A percentile compares a stretch with the other conserved stretches of the same genome.
These are phyloP conservation scores for Pseudomyrmex dendroicus DNA, from an alignment of 1,140 invertebrate genomes.

Conservation along the genomic window DNA sequence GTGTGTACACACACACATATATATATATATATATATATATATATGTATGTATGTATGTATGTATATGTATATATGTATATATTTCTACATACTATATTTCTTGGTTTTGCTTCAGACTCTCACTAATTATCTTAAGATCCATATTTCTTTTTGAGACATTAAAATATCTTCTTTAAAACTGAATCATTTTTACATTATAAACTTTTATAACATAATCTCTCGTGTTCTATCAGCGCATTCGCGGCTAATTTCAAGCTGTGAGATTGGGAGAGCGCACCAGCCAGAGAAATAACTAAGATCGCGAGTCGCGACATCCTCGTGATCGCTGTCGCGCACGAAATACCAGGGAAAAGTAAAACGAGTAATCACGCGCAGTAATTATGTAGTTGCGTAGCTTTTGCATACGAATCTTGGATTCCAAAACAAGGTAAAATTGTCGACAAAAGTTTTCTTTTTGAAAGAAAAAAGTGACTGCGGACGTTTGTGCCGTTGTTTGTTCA, in stretches of 20 bases:
- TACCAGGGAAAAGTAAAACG: conserved; percentile 62
- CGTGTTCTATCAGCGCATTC: conserved; percentile 17
- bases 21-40: no score
- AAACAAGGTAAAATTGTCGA: conserved; percentile 47
- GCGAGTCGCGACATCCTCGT: conserved; percentile 15
- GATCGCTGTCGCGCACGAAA: conserved; percentile 42
- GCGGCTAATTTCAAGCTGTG: conserved; percentile 5
- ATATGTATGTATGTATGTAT: no score
- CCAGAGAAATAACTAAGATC: conserved; percentile 32
- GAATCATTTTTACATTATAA: not conserved
- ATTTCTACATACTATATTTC: no score
- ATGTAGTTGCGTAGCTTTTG: conserved; percentile 68
- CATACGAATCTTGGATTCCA: conserved; percentile 62
- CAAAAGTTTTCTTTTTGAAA: conserved; percentile 46
- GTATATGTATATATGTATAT: no score
- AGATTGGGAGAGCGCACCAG: no score
- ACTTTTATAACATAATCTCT: not conserved
- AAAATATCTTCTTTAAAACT: no score
- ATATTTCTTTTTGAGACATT: not conserved
- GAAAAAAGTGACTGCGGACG: conserved; percentile 50
- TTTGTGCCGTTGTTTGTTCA: not conserved
- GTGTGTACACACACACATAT: no score
- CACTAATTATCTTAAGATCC: not conserved
- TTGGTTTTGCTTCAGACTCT: no score
- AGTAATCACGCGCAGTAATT: conserved; percentile 61